Evolutionary conservation across 2,797 vertebrate species (phyloP).

Genomic region (Pantherophis alleghaniensis): DNA sequence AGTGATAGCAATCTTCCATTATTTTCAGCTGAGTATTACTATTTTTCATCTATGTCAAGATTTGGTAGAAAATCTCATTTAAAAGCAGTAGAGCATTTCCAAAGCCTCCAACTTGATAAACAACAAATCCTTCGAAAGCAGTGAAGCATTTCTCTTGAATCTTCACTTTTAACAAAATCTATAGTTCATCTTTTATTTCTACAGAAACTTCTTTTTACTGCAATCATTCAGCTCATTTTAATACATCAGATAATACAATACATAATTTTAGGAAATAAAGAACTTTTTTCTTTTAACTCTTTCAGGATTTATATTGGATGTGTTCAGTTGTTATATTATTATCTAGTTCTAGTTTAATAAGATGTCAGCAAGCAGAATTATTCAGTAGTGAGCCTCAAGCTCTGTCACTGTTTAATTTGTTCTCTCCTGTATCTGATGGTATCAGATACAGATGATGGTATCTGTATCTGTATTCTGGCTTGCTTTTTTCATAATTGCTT

Average conservation of each 20-base stretch:
- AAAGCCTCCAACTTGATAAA: slow-evolving; percentile 49
- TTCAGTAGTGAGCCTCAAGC: not conserved
- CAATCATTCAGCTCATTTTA: not conserved
- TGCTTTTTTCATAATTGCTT: no score
- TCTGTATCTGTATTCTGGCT: no score
- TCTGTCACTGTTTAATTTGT: no score
- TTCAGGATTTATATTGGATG: not conserved
- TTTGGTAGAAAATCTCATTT: slow-evolving; percentile 52
- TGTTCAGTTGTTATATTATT: not conserved
- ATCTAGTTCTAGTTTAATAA: not conserved
- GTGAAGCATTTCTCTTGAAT: slow-evolving; percentile 28
- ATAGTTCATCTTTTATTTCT: slow-evolving; percentile 27
- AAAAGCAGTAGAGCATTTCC: slow-evolving; percentile 55
- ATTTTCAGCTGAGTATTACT: slow-evolving; percentile 48
- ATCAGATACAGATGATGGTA: no score
- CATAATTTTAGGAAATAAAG: not conserved
- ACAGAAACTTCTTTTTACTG: not conserved
- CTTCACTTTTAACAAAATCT: slow-evolving; percentile 42
- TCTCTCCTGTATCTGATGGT: no score
- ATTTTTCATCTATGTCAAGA: slow-evolving; percentile 27
- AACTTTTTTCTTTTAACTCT: not conserved
- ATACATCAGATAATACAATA: not conserved
- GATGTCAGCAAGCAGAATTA: no score
- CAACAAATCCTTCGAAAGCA: slow-evolving; percentile 45
- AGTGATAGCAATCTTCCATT: slow-evolving; percentile 41